Evolutionary conservation across 2,113 vertebrate species (phyloP).

Genomic region (Tretioscincus oriximinensis): DNA sequence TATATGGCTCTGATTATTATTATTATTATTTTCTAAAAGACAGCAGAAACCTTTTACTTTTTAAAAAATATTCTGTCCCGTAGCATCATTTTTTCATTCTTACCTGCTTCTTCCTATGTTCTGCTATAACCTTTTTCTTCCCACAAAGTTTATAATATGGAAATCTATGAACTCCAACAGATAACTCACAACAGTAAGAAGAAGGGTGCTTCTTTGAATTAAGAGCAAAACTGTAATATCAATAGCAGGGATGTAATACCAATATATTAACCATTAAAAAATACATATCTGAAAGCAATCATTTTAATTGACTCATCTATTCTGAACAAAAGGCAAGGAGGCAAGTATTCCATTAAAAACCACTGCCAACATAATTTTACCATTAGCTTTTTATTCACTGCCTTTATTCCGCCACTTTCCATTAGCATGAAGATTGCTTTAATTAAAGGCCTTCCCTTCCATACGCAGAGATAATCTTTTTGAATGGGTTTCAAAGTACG

Average conservation of each 20-base stretch:
- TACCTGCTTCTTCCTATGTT: not conserved
- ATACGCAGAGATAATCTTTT: conserved; percentile 7
- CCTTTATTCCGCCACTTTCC: conserved; percentile 24
- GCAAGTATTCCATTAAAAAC: not conserved
- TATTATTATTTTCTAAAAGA: not conserved
- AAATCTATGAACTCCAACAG: not conserved
- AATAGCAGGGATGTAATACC: not conserved
- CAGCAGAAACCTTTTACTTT: not conserved
- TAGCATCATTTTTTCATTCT: not conserved
- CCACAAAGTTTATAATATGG: not conserved
- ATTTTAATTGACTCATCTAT: conserved; percentile 11
- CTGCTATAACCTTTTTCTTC: not conserved
- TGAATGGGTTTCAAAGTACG: conserved; percentile 7
- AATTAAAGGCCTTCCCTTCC: conserved; percentile 22
- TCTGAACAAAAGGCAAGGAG: conserved; percentile 27
- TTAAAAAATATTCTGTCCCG: not conserved
- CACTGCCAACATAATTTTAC: conserved; percentile 19
- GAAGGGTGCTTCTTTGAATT: not conserved
- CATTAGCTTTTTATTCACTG: not conserved
- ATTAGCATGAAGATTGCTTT: conserved; percentile 21
- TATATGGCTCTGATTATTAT: not conserved
- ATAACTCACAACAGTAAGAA: not conserved
- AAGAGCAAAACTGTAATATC: not conserved
- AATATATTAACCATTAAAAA: not conserved
- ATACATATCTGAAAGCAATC: not conserved